A percentile compares a stretch with the other conserved stretches of the same genome.
Evolutionary conservation across 2,888 invertebrate genomes (phyloP).

Genomic region (Myathropa florea): DNA sequence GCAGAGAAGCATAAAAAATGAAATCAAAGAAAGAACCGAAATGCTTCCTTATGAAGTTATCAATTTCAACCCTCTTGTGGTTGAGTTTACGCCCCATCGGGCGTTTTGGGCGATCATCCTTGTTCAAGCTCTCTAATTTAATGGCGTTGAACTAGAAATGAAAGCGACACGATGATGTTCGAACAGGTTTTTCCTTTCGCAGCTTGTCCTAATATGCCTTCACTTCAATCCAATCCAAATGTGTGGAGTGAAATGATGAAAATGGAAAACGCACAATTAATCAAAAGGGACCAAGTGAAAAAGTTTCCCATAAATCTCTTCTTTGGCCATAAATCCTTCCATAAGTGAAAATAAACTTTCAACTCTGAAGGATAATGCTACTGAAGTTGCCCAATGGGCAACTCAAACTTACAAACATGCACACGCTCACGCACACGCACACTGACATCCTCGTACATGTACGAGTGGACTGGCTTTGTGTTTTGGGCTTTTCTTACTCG

Average conservation of each 20-base stretch:
- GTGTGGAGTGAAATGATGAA: slow-evolving; percentile 46
- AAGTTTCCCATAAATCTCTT: slow-evolving; percentile 68
- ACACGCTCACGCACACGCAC: not conserved
- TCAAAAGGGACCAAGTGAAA: slow-evolving; percentile 66
- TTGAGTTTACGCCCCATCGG: slow-evolving; percentile 51
- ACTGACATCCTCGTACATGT: slow-evolving; percentile 4
- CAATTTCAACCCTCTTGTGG: slow-evolving; percentile 46
- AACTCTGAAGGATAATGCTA: slow-evolving; percentile 60
- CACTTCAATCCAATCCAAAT: slow-evolving; percentile 4
- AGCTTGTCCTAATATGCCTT: slow-evolving; percentile 39
- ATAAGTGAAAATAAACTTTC: slow-evolving; percentile 71
- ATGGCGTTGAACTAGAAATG: slow-evolving; percentile 58
- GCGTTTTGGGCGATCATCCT: slow-evolving; percentile 48
- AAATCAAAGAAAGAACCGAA: not conserved
- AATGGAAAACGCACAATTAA: slow-evolving; percentile 68
- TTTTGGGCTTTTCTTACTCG: not conserved
- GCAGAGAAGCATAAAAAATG: slow-evolving; percentile 13
- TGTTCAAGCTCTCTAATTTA: slow-evolving; percentile 58
- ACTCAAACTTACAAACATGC: not conserved
- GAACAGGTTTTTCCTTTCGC: slow-evolving; percentile 56
- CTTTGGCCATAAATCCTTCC: slow-evolving; percentile 67
- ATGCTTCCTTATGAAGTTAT: slow-evolving; percentile 65
- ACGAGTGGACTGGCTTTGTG: slow-evolving; percentile 24
- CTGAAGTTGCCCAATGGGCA: slow-evolving; percentile 13
- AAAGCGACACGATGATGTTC: slow-evolving; percentile 54